Conservation (phyloP, 2,797 vertebrate genomes). For the Neopelma chrysocephalum region DNA sequence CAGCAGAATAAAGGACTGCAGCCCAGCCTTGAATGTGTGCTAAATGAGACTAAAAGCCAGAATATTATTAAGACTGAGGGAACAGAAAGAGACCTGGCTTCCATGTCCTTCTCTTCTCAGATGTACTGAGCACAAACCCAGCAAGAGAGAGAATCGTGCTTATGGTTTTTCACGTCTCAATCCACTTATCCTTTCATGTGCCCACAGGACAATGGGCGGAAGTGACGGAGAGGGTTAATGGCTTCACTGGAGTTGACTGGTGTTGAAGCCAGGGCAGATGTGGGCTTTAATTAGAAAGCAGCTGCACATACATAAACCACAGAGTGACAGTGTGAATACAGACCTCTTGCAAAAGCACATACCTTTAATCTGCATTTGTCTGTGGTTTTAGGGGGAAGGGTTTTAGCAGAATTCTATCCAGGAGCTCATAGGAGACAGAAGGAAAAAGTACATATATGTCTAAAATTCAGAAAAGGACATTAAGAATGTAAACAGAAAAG, state of each 20-base stretch:
- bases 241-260: neutral
- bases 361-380: neutral
- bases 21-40: neutral
- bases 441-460: neutral
- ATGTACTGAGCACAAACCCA: neutral
- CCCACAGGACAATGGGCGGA: neutral
- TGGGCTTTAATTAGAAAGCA: conserved; percentile 56
- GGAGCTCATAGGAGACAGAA: neutral
- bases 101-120: neutral
- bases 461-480: conserved; percentile 38
- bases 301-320: conserved; percentile 47
- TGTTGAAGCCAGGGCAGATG: conserved; percentile 29
- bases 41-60: neutral
- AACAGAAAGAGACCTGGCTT: neutral
- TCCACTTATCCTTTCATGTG: neutral
- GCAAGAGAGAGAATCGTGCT: neutral
- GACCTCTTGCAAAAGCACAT: neutral
- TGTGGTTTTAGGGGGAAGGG: neutral
- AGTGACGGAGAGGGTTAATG: conserved; percentile 31
- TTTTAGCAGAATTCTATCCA: neutral
- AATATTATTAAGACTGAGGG: neutral
- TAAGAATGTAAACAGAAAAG: conserved; percentile 68
- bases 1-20: neutral
- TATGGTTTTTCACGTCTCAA: neutral
- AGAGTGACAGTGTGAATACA: neutral